These are phyloP conservation scores for Chironex yamaguchii DNA, from an alignment of 30 jellyfish, hydroid and myxozoan species.

Conservation along the genomic window DNA sequence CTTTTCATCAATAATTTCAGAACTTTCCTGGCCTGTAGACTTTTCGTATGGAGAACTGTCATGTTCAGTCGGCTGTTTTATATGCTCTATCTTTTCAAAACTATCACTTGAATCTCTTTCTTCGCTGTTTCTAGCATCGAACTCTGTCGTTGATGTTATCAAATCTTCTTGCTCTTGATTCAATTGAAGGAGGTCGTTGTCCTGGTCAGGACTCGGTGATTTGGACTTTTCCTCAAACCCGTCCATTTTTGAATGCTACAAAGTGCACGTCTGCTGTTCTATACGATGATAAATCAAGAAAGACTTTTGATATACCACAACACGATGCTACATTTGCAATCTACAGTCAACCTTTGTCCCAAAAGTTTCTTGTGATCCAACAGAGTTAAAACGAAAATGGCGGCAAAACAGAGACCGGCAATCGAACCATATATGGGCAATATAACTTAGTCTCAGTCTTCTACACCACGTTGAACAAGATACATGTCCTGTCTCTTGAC, in stretches of 20 bases:
- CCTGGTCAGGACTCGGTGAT: neutral
- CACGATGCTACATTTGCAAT: too few relatives aligned
- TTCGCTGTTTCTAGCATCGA: neutral
- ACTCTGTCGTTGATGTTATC: neutral
- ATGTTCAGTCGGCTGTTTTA: neutral
- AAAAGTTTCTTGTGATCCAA: neutral
- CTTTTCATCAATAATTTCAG: neutral
- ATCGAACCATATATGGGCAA: too few relatives aligned
- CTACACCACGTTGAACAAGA: too few relatives aligned
- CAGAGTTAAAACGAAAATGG: neutral
- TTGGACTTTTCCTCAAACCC: neutral
- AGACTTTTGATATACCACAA: too few relatives aligned
- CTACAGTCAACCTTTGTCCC: neutral
- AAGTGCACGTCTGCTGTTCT: too few relatives aligned
- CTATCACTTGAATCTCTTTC: neutral
- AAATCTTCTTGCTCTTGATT: neutral
- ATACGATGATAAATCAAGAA: too few relatives aligned
- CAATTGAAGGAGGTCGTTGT: neutral
- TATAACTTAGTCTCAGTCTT: too few relatives aligned
- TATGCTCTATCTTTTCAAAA: neutral
- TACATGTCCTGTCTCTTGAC: too few relatives aligned
- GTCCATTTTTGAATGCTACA: neutral
- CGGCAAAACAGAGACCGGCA: neutral
- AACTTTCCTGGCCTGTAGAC: too few relatives aligned
- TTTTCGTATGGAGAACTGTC: neutral